Evolutionary conservation across 2,888 invertebrate species (phyloP).

Genomic region (Cecidostiba fungosa): DNA sequence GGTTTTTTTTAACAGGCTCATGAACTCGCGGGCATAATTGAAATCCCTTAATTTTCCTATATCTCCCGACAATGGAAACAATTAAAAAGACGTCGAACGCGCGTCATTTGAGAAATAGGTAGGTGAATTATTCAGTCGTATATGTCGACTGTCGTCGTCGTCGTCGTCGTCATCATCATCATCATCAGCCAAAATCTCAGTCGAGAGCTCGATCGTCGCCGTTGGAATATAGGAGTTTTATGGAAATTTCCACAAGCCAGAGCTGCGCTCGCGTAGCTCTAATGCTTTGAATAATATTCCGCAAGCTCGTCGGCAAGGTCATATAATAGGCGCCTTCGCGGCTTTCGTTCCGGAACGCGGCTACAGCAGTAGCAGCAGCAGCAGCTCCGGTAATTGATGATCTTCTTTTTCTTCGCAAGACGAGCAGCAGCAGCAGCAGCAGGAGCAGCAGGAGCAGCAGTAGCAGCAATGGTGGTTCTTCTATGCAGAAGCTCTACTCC

Average conservation of each 20-base stretch:
- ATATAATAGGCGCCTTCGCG: conserved; percentile 53
- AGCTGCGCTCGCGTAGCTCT: conserved; percentile 70
- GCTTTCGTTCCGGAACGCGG: background rate
- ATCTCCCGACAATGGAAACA: background rate
- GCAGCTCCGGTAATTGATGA: conserved; percentile 74
- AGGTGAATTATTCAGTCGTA: background rate
- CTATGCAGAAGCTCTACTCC: background rate
- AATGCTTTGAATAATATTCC: conserved; percentile 78
- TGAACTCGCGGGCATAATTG: background rate
- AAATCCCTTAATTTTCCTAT: background rate
- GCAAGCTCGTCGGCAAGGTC: conserved; percentile 68
- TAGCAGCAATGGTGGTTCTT: background rate
- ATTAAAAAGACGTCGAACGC: background rate
- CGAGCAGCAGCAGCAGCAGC: conserved; percentile 6
- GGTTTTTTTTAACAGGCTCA: no score
- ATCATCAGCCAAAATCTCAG: conserved; percentile 39
- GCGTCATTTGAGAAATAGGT: background rate
- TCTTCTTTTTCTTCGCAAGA: conserved; percentile 72
- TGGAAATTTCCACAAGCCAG: conserved; percentile 73
- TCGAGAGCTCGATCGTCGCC: conserved; percentile 68
- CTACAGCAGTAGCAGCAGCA: background rate
- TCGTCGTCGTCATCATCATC: background rate
- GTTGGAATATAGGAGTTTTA: conserved; percentile 77
- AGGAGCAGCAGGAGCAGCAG: no score
- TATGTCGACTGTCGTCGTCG: conserved; percentile 10